Conservation (phyloP, 2,888 invertebrate species). For the Tetramorium bicarinatum region DNA sequence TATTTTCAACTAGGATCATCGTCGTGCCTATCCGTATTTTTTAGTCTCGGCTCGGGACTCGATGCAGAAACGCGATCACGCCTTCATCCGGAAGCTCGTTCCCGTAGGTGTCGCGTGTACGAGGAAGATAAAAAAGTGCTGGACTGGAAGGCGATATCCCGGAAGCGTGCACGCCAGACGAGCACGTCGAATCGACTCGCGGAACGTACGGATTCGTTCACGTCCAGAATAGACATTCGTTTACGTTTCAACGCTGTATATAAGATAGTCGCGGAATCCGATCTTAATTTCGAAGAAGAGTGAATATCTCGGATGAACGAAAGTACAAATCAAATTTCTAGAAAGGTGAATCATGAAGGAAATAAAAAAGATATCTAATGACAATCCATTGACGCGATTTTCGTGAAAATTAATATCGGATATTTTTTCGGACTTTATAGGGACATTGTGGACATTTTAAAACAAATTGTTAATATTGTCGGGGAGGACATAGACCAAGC, state of each 20-base stretch:
- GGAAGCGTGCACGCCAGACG: constrained; percentile 58
- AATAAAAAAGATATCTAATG: not conserved
- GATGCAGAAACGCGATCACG: constrained; percentile 66
- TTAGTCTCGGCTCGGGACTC: constrained; percentile 48
- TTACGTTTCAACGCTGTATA: constrained; percentile 10
- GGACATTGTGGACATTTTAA: not conserved
- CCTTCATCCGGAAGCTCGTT: constrained; percentile 52
- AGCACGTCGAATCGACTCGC: constrained; percentile 49
- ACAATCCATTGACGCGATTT: not conserved
- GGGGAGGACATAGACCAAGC: not conserved
- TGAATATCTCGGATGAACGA: not conserved
- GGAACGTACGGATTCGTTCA: constrained; percentile 45
- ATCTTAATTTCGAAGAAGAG: constrained; percentile 6
- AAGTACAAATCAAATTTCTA: not conserved
- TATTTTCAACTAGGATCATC: constrained; percentile 28
- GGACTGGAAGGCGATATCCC: constrained; percentile 69
- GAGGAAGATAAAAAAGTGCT: constrained; percentile 65
- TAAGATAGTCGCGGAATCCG: constrained; percentile 21
- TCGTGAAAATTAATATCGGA: not conserved
- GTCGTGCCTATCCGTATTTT: constrained; percentile 5
- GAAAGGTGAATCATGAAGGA: not conserved
- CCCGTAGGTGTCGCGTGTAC: constrained; percentile 60
- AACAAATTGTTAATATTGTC: not conserved
- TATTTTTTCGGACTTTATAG: not conserved
- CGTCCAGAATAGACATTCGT: constrained; percentile 43